These are phyloP conservation scores for Austrofundulus limnaeus DNA, from an alignment of 2,113 vertebrate genomes.

Conservation along the genomic window DNA sequence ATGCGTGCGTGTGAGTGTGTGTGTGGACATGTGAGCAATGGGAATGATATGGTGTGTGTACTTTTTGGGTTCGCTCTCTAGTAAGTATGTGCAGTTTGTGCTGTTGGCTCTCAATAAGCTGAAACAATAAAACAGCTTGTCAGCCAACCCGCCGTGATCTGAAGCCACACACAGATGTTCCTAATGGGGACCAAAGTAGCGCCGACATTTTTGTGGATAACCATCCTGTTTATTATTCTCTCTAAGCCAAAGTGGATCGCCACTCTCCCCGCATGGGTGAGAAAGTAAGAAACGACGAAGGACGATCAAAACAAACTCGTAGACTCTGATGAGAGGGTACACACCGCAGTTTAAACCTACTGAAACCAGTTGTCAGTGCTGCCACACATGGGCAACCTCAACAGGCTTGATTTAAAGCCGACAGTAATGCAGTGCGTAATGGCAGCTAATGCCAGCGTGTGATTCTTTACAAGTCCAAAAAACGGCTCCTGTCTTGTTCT, in stretches of 20 bases:
- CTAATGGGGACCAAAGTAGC: constrained; percentile 75
- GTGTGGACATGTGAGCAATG: constrained; percentile 18
- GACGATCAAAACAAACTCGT: constrained; percentile 45
- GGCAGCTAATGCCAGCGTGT: constrained; percentile 54
- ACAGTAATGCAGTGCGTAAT: constrained; percentile 56
- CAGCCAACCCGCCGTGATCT: constrained; percentile 68
- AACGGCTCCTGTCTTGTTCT: constrained; percentile 24
- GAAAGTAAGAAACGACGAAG: constrained; percentile 65
- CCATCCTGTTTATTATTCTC: constrained; percentile 75
- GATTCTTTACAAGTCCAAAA: constrained; percentile 40
- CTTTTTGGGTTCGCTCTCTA: constrained; percentile 27
- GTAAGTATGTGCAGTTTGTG: constrained; percentile 32
- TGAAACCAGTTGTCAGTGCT: constrained; percentile 44
- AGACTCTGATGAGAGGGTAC: constrained; percentile 51
- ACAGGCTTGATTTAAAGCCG: constrained; percentile 53
- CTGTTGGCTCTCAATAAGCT: constrained; percentile 54
- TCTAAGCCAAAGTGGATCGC: constrained; percentile 60
- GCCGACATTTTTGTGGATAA: constrained; percentile 77
- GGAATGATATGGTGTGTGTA: constrained; percentile 15
- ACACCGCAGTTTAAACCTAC: constrained; percentile 50
- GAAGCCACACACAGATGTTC: constrained; percentile 77
- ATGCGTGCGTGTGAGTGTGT: constrained; percentile 1
- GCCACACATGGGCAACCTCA: constrained; percentile 44
- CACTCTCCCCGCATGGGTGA: constrained; percentile 66
- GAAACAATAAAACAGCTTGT: constrained; percentile 70